A percentile compares a stretch with the other conserved stretches of the same genome.
phyloP scores from a whole-genome alignment of 2,797 vertebrate species.

The Takifugu rubripes region DNA sequence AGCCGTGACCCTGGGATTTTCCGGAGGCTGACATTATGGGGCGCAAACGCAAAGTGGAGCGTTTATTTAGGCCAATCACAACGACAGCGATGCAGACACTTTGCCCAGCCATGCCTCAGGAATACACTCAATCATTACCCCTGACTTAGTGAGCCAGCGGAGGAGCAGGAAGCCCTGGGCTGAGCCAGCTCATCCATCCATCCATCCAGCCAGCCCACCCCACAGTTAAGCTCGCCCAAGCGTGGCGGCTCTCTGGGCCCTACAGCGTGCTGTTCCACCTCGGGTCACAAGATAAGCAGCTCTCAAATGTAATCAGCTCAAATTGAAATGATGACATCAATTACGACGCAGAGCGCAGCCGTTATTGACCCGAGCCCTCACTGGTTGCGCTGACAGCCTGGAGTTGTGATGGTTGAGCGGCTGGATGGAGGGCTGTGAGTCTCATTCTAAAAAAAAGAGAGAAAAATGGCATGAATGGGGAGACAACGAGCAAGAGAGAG shows the following conservation, averaged over 20 bases:
- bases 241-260: conserved; percentile 53
- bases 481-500: conserved; percentile 22
- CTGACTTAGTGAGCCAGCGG: conserved; percentile 61
- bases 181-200: conserved; percentile 50
- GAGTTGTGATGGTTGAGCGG: conserved; percentile 29
- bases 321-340: conserved; percentile 83
- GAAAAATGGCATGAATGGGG: conserved; percentile 46
- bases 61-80: conserved; percentile 34
- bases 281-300: conserved; percentile 70
- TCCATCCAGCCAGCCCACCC: conserved; percentile 41
- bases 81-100: conserved; percentile 47
- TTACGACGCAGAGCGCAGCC: conserved; percentile 70
- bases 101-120: conserved; percentile 43
- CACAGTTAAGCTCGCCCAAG: conserved; percentile 57
- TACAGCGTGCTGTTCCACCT: conserved; percentile 57
- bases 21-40: no score
- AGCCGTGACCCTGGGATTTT: no score
- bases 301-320: conserved; percentile 78
- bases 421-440: conserved; percentile 43
- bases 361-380: conserved; percentile 73
- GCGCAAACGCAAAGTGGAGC: background rate
- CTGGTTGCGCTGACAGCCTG: conserved; percentile 31
- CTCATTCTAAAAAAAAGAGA: conserved; percentile 2
- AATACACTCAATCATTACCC: conserved; percentile 64
- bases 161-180: conserved; percentile 51